These are phyloP conservation scores for Burhinus oedicnemus DNA, from an alignment of 2,113 vertebrate genomes.

Conservation along the genomic window DNA sequence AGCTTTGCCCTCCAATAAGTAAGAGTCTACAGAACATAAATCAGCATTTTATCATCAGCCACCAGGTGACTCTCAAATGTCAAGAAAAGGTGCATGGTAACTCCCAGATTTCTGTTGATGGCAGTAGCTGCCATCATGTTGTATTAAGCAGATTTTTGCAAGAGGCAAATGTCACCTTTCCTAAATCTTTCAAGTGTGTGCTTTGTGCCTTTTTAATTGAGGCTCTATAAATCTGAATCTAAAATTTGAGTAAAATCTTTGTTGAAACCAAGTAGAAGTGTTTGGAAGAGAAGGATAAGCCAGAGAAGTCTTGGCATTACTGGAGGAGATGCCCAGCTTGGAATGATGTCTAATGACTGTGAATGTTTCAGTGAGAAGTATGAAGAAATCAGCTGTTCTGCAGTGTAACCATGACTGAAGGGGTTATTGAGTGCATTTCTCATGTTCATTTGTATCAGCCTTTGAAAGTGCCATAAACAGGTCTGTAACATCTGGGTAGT, in stretches of 20 bases:
- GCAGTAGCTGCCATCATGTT: background rate
- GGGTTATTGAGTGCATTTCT: background rate
- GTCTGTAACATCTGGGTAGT: background rate
- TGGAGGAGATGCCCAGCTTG: background rate
- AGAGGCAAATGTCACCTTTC: slow-evolving; percentile 41
- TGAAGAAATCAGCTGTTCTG: background rate
- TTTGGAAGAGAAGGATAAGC: background rate
- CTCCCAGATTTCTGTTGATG: slow-evolving; percentile 39
- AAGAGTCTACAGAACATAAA: slow-evolving; percentile 41
- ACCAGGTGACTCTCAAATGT: slow-evolving; percentile 64
- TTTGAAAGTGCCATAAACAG: background rate
- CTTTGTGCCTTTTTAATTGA: background rate
- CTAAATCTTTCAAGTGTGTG: slow-evolving; percentile 13
- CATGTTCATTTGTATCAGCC: background rate
- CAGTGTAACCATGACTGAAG: background rate
- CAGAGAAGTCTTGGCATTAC: background rate
- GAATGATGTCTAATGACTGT: background rate
- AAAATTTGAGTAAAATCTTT: background rate
- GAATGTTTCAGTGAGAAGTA: background rate
- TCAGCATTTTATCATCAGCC: slow-evolving; percentile 41
- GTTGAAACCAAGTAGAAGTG: background rate
- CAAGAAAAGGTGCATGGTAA: slow-evolving; percentile 39
- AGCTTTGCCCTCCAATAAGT: slow-evolving; percentile 54
- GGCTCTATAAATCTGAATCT: background rate
- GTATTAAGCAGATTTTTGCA: background rate